Percentiles rank a stretch among this genome's conserved stretches.
These are phyloP conservation scores for Daboia siamensis DNA, from an alignment of 2,113 vertebrate species.

Conservation along the genomic window DNA sequence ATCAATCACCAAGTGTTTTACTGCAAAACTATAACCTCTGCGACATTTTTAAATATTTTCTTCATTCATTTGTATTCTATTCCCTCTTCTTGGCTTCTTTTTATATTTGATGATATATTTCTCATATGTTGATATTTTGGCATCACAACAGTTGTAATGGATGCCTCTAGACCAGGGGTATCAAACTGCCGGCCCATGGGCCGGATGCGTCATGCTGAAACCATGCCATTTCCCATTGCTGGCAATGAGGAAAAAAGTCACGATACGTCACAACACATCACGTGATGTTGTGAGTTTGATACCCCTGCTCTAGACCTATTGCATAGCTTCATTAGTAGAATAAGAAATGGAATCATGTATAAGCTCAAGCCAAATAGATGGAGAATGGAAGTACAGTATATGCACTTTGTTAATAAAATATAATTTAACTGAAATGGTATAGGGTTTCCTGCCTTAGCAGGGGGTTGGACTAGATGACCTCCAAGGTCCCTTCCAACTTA, in stretches of 20 bases:
- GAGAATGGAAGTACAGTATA: slow-evolving; percentile 56
- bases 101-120: neutral
- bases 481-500: too few species aligned
- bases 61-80: neutral
- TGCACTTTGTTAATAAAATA: slow-evolving; percentile 50
- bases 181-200: neutral
- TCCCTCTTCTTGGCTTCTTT: neutral
- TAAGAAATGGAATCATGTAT: neutral
- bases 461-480: too few species aligned
- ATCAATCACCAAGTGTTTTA: neutral
- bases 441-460: too few species aligned
- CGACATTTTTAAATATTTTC: neutral
- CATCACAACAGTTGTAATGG: neutral
- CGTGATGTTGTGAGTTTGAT: accelerated
- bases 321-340: neutral
- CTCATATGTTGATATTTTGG: neutral
- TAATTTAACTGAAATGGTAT: too few species aligned
- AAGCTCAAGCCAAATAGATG: slow-evolving; percentile 2
- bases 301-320: neutral
- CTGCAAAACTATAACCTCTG: neutral
- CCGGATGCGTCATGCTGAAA: neutral
- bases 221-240: neutral
- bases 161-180: neutral
- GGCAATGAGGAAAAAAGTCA: accelerated
- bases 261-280: accelerated